Conservation (phyloP, 2,113 vertebrate species). For the Lucifuga dentata region DNA sequence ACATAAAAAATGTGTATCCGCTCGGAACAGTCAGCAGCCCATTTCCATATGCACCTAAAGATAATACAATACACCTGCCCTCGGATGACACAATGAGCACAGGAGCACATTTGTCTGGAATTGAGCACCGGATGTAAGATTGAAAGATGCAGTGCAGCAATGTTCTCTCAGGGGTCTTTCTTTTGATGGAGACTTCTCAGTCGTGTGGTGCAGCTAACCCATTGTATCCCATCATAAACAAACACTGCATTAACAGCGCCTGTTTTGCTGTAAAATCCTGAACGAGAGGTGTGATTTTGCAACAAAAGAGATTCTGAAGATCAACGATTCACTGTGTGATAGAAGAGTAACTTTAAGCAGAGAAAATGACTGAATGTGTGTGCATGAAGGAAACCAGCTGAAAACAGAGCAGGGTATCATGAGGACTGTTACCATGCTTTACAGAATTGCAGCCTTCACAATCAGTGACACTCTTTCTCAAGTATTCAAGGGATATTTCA, state of each 20-base stretch:
- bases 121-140: conserved; percentile 50
- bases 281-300: conserved; percentile 20
- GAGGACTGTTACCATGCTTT: neutral
- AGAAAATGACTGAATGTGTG: neutral
- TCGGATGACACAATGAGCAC: conserved; percentile 69
- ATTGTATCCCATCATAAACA: conserved; percentile 43
- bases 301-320: conserved; percentile 1
- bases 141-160: conserved; percentile 51
- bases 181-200: conserved; percentile 55
- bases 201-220: conserved; percentile 29
- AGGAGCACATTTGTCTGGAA: conserved; percentile 55
- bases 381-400: neutral
- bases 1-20: conserved; percentile 45
- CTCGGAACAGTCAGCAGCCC: conserved; percentile 2
- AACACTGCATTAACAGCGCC: conserved; percentile 8
- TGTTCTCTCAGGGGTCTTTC: conserved; percentile 51
- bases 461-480: conserved; percentile 3
- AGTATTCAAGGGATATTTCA: conserved; percentile 29
- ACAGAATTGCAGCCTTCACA: neutral
- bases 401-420: neutral
- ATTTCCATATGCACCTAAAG: conserved; percentile 42
- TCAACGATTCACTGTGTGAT: neutral
- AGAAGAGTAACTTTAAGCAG: neutral
- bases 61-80: conserved; percentile 57
- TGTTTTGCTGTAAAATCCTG: conserved; percentile 34